phyloP scores from a whole-genome alignment of 2,888 invertebrate species.

The Macrosiphum euphorbiae region DNA sequence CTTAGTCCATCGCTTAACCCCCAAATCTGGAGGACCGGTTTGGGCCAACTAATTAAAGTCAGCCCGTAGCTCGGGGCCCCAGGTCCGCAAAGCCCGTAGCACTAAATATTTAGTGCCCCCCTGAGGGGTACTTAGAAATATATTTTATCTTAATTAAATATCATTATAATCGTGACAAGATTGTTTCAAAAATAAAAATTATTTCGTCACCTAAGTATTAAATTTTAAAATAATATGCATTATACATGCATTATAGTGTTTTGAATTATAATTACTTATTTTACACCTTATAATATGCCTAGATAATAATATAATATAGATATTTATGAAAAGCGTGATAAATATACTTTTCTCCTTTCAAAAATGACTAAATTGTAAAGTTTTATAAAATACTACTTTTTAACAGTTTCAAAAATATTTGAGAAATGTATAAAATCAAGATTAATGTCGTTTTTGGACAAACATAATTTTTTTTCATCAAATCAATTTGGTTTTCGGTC shows the following conservation, averaged over 20 bases:
- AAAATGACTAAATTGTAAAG: neutral
- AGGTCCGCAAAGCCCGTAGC: neutral
- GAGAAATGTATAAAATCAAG: no score
- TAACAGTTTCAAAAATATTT: no score
- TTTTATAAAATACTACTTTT: neutral
- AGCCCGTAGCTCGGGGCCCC: neutral
- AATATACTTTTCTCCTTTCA: neutral
- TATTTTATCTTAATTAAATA: neutral
- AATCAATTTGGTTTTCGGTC: no score
- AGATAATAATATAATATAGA: neutral
- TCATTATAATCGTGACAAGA: neutral
- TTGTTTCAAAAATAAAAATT: neutral
- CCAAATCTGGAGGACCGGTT: neutral
- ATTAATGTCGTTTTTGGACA: no score
- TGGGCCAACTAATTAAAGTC: neutral
- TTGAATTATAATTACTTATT: conserved; percentile 4
- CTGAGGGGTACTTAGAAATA: neutral
- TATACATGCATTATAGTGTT: neutral
- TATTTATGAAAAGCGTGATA: neutral
- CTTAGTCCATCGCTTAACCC: no score
- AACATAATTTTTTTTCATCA: no score
- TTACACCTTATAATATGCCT: neutral
- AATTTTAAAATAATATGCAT: neutral
- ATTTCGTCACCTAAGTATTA: neutral
- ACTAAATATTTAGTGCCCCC: neutral